These are phyloP conservation scores for Hydractinia echinata DNA, from an alignment of 30 jellyfish, hydroid and myxozoan genomes.

Conservation along the genomic window DNA sequence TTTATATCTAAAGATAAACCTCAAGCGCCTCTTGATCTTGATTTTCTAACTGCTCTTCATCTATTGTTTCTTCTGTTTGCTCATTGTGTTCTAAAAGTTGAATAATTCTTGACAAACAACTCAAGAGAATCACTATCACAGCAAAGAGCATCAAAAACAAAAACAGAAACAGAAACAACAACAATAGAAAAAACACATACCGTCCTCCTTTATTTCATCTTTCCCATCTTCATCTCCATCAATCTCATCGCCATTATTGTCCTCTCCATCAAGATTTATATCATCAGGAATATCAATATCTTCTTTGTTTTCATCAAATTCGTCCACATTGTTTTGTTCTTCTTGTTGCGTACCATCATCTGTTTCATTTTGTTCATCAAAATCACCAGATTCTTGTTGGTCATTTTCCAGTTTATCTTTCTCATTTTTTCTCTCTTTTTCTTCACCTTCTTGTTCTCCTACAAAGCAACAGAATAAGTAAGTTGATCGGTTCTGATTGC, in stretches of 20 bases:
- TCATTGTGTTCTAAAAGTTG: too few species aligned
- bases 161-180: too few species aligned
- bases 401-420: slow-evolving; percentile 17
- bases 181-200: neutral
- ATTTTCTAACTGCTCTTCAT: too few species aligned
- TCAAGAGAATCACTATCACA: too few species aligned
- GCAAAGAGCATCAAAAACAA: too few species aligned
- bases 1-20: too few species aligned
- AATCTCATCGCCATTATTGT: neutral
- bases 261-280: slow-evolving; percentile 27
- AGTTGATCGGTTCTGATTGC: neutral
- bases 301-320: slow-evolving; percentile 33
- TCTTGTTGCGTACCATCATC: slow-evolving; percentile 36
- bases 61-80: too few species aligned
- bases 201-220: slow-evolving; percentile 1
- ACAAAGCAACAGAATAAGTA: neutral
- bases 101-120: too few species aligned
- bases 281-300: slow-evolving; percentile 38
- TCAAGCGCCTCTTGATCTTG: too few species aligned
- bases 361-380: slow-evolving; percentile 6
- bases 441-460: slow-evolving; percentile 81
- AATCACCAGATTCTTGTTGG: neutral
- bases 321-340: slow-evolving; percentile 38
- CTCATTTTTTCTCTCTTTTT: slow-evolving; percentile 17
- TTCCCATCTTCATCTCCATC: slow-evolving; percentile 24